Evolutionary conservation across 2,113 vertebrate species (phyloP).

Genomic region (Galemys pyrenaicus): DNA sequence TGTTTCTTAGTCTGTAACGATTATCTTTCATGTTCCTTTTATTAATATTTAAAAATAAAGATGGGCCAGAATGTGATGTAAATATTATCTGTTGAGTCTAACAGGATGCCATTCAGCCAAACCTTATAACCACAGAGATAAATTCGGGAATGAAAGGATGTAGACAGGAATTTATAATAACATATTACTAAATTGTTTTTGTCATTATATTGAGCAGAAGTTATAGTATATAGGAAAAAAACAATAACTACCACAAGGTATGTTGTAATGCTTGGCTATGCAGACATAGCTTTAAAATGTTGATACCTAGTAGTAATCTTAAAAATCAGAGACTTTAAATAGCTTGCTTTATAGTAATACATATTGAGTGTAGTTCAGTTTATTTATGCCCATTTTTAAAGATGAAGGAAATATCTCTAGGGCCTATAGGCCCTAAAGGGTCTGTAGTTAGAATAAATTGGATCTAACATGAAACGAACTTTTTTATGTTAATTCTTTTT

Average conservation of each 20-base stretch:
- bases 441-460: conserved; percentile 13
- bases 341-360: neutral
- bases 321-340: conserved; percentile 12
- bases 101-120: conserved; percentile 26
- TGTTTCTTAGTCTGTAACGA: conserved; percentile 56
- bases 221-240: neutral
- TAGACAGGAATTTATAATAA: conserved; percentile 40
- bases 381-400: neutral
- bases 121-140: conserved; percentile 45
- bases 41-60: conserved; percentile 77
- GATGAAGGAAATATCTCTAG: neutral
- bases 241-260: neutral
- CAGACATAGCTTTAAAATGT: neutral
- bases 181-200: conserved; percentile 19
- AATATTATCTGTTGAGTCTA: conserved; percentile 41
- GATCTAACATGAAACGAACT: conserved; percentile 30
- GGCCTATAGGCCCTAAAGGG: too few relatives aligned
- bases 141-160: neutral
- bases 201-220: conserved; percentile 21
- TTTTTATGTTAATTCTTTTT: neutral
- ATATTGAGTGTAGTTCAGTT: neutral
- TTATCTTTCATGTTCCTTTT: conserved; percentile 65
- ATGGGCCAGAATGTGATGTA: conserved; percentile 58
- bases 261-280: neutral
- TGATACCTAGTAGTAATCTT: neutral